Evolutionary conservation across 2,113 vertebrate genomes (phyloP), one percentile per base, ranked within the genome.

Genomic region (Leiothrix lutea): DNA sequence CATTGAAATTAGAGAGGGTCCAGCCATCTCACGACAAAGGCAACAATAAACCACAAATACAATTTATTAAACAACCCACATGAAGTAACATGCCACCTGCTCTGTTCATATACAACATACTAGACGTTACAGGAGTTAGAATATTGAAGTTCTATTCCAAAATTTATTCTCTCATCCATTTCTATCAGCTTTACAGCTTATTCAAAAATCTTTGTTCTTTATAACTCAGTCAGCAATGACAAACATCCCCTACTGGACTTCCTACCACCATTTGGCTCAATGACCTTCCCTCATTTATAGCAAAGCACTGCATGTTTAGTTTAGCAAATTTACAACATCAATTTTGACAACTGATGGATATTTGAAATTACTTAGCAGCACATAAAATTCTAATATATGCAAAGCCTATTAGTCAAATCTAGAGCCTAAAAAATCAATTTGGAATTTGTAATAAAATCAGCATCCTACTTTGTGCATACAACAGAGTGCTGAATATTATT

Each of bases 331-430:
- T 57, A 28, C 56, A 90, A 77, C 62, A 91, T 56, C 69, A 65
- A 2, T 87, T 79, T 72, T 84, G 94, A 91, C 44, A 91, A 78
- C 57, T n/a, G 66, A 95, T 61, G 53, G 83, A 72, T 85, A 95
- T 85, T 61, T 91, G 70, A 91, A 96, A 90, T 91, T 60, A 91
- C 16, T 78, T 56, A 53, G 53, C 50, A 93, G 79, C 58, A 87
- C 1, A 77, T 35, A 73, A 91, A 91, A 85, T 58, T 64, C 28
- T 91, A 94, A 91, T 69, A 79, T 12, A 94, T 61, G 70, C 78
- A 92, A 91, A 91, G 73, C 70, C 79, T 86, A 85, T 85, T 87
- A 91, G 72, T 75, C 22, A 89, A 94, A 92, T 40, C 23, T 57
- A 81, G 40, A 85, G 31, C 6, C 72, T 85, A 44, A 89, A 82